These are phyloP conservation scores for Aspidiotus rigidus DNA, from an alignment of 2,888 invertebrate genomes.

Conservation along the genomic window DNA sequence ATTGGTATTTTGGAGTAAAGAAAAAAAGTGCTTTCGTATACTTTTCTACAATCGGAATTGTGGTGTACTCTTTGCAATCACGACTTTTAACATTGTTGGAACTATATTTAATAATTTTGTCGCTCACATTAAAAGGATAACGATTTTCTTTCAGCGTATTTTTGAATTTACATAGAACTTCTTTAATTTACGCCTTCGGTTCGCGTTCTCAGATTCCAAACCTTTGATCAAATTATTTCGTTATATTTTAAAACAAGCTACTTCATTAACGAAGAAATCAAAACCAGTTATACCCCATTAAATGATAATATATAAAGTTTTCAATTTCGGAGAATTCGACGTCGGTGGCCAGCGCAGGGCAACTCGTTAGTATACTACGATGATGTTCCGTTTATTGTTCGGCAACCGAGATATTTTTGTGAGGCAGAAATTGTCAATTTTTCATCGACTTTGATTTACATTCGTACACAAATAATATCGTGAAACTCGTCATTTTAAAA, in stretches of 20 bases:
- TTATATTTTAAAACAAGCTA: constrained; percentile 4
- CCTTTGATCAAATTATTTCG: constrained; percentile 2
- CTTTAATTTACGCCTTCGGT: not conserved
- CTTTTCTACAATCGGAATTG: too few relatives aligned
- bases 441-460: not conserved
- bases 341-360: not conserved
- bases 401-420: not conserved
- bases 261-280: constrained; percentile 1
- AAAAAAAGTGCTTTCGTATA: too few relatives aligned
- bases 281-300: not conserved
- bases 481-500: too few relatives aligned
- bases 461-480: too few relatives aligned
- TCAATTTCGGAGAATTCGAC: not conserved
- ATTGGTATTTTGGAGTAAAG: too few relatives aligned
- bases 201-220: not conserved
- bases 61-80: too few relatives aligned
- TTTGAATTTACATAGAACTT: too few relatives aligned
- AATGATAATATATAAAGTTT: not conserved
- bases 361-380: not conserved
- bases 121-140: too few relatives aligned
- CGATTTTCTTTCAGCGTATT: too few relatives aligned
- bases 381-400: not conserved
- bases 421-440: not conserved
- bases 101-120: too few relatives aligned
- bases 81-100: too few relatives aligned